phyloP scores from a whole-genome alignment of 2,888 invertebrate genomes.

The Calameuta pallipes region DNA sequence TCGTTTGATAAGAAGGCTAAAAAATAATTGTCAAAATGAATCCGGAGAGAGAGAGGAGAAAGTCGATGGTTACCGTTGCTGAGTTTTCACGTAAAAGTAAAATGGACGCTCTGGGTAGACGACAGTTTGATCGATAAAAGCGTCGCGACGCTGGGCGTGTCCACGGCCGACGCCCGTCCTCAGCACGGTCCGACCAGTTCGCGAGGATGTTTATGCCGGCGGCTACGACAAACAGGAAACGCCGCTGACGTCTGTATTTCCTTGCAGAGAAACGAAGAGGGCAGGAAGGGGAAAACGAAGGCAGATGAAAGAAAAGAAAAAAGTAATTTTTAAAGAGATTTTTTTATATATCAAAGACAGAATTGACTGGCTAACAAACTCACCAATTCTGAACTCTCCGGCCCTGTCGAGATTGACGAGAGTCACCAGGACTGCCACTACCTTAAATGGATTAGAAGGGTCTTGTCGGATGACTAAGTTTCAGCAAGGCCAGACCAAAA shows the following conservation, averaged over 20 bases:
- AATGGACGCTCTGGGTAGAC: slow-evolving; percentile 47
- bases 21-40: not conserved
- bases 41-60: not conserved
- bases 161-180: slow-evolving; percentile 41
- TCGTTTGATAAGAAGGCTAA: not conserved
- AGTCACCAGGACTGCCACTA: not conserved
- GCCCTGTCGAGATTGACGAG: slow-evolving; percentile 8
- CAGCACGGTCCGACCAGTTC: not conserved
- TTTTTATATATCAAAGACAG: not conserved
- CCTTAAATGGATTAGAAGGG: slow-evolving; percentile 59
- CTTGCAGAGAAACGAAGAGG: not conserved
- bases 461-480: slow-evolving; percentile 62
- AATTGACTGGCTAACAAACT: slow-evolving; percentile 1
- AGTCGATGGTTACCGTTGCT: not conserved
- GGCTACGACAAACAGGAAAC: slow-evolving; percentile 1
- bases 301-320: not conserved
- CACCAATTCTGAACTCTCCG: not conserved
- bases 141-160: slow-evolving; percentile 64
- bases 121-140: slow-evolving; percentile 57
- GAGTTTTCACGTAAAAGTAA: slow-evolving; percentile 42
- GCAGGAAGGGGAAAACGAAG: not conserved
- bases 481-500: slow-evolving; percentile 50
- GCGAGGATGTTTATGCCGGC: not conserved
- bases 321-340: not conserved
- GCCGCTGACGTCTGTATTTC: not conserved